Evolutionary conservation across 2,113 vertebrate genomes (phyloP).

Genomic region (Anoplopoma fimbria): DNA sequence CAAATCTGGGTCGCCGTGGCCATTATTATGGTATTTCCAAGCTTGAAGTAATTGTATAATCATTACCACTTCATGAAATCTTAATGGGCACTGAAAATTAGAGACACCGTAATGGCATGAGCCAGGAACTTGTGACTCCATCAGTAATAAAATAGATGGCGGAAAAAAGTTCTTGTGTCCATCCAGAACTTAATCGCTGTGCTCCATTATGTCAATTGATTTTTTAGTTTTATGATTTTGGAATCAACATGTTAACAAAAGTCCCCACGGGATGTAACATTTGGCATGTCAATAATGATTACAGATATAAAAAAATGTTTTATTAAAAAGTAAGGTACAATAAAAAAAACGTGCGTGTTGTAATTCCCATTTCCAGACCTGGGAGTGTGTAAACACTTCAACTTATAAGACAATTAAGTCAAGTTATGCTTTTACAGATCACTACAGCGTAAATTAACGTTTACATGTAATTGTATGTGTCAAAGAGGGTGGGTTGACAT

Average conservation of each 20-base stretch:
- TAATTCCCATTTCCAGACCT: background rate
- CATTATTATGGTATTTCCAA: conserved; percentile 59
- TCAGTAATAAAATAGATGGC: conserved; percentile 60
- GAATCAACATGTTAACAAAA: background rate
- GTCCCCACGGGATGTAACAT: too few species aligned
- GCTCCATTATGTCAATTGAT: background rate
- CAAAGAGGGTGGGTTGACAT: conserved; percentile 23
- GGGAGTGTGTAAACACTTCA: background rate
- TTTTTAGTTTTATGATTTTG: background rate
- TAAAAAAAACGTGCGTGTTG: background rate
- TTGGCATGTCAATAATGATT: conserved; percentile 6
- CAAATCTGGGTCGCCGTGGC: conserved; percentile 50
- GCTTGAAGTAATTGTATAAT: conserved; percentile 74
- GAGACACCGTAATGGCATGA: conserved; percentile 58
- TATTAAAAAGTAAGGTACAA: background rate
- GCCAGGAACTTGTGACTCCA: conserved; percentile 65
- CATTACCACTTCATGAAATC: conserved; percentile 78
- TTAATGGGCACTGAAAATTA: conserved; percentile 74
- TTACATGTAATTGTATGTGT: background rate
- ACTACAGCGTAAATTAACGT: background rate
- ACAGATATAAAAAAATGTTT: background rate
- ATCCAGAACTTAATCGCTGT: conserved; percentile 5
- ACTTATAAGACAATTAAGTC: background rate
- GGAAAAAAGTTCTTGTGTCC: conserved; percentile 48
- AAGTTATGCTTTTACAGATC: background rate